These are phyloP conservation scores for Pachypeltis micranthus DNA, from an alignment of 1,140 invertebrate species.

Conservation along the genomic window DNA sequence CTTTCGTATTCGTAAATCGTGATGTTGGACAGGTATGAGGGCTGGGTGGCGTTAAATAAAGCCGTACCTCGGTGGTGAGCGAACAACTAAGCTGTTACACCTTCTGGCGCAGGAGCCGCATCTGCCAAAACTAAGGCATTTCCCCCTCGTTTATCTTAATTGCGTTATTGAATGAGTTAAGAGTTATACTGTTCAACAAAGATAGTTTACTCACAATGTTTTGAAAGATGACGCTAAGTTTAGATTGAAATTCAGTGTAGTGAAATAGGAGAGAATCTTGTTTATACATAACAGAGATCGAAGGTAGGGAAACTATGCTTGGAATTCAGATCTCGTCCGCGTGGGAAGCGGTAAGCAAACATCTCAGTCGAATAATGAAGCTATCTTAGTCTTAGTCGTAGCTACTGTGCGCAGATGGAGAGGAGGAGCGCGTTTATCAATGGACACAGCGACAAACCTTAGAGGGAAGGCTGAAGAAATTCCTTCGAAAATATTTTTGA, in stretches of 20 bases:
- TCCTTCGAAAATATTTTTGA: background rate
- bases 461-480: background rate
- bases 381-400: background rate
- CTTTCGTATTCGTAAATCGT: too few relatives aligned
- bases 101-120: too few relatives aligned
- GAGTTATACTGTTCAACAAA: too few relatives aligned
- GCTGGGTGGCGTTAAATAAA: too few relatives aligned
- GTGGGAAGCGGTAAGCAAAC: constrained; percentile 4
- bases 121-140: too few relatives aligned
- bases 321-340: background rate
- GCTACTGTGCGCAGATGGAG: background rate
- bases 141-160: too few relatives aligned
- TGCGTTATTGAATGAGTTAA: too few relatives aligned
- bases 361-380: constrained; percentile 1
- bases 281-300: background rate
- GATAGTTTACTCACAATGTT: too few relatives aligned
- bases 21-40: too few relatives aligned
- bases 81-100: too few relatives aligned
- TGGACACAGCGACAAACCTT: background rate
- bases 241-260: background rate
- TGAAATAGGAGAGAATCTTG: background rate
- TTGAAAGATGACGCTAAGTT: background rate
- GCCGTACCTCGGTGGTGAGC: too few relatives aligned
- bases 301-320: constrained; percentile 4
- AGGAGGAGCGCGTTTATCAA: background rate